Evolutionary conservation across 2,797 vertebrate genomes (phyloP).

Genomic region (Sorex maritimensis): DNA sequence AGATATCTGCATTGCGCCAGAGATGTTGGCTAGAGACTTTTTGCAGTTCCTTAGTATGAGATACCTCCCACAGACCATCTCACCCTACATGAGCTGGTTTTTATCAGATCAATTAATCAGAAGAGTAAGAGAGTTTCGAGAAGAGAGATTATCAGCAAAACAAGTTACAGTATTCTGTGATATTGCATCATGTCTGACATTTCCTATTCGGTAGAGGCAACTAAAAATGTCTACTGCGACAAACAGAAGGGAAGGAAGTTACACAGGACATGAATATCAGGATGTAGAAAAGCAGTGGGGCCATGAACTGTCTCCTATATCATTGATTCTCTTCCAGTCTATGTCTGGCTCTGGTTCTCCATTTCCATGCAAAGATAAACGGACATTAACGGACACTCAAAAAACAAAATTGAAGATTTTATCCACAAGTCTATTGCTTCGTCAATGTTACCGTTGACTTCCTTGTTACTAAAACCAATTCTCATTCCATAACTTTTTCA

Average conservation of each 20-base stretch:
- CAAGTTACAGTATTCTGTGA: not conserved
- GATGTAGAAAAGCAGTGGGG: not conserved
- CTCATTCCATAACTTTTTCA: not conserved
- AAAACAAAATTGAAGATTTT: not conserved
- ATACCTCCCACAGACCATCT: not conserved
- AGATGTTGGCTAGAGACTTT: not conserved
- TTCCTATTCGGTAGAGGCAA: not conserved
- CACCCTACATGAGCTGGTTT: not conserved
- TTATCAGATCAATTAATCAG: not conserved
- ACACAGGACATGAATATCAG: rapidly evolving
- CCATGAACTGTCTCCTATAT: not conserved
- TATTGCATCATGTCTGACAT: not conserved
- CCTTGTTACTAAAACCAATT: not conserved
- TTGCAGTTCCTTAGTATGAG: not conserved
- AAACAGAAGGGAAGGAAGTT: not conserved
- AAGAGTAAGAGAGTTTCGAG: not conserved
- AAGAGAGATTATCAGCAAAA: not conserved
- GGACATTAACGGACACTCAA: not conserved
- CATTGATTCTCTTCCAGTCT: not conserved
- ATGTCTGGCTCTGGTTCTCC: no score
- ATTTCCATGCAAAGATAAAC: no score
- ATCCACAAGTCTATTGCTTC: not conserved
- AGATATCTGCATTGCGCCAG: not conserved
- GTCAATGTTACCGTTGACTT: not conserved
- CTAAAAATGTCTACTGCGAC: not conserved